phyloP scores from a whole-genome alignment of 1,140 invertebrate species.

The Aporrectodea caliginosa region DNA sequence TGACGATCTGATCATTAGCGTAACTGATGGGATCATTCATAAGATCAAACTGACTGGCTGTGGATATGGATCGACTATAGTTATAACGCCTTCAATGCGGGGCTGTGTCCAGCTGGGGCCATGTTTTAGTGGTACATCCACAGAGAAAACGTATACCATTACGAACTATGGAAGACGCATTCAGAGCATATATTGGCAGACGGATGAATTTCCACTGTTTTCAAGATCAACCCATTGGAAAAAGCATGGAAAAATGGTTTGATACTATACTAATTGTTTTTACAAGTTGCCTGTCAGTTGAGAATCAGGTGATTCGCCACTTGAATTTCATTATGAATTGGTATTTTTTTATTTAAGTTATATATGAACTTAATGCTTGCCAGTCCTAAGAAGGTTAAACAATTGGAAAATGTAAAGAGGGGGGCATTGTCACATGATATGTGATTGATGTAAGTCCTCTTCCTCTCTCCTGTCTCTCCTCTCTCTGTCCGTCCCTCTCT shows the following conservation, averaged over 20 bases:
- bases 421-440: too few species aligned
- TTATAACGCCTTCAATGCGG: constrained; percentile 48
- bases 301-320: too few species aligned
- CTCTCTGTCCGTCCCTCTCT: too few species aligned
- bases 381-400: too few species aligned
- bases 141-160: constrained; percentile 44
- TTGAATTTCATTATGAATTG: too few species aligned
- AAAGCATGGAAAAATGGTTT: neutral
- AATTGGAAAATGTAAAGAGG: too few species aligned
- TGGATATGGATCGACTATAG: constrained; percentile 54
- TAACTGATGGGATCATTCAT: constrained; percentile 47
- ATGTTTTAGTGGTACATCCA: constrained; percentile 49
- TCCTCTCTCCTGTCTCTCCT: too few species aligned
- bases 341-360: too few species aligned
- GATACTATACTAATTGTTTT: too few species aligned
- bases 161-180: constrained; percentile 55
- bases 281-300: too few species aligned
- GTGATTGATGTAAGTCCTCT: too few species aligned
- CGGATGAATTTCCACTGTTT: constrained; percentile 35
- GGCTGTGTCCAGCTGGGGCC: constrained; percentile 51
- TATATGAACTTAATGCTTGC: too few species aligned
- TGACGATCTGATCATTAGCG: constrained; percentile 52
- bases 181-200: constrained; percentile 52
- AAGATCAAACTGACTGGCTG: constrained; percentile 46
- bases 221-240: neutral